Base-by-base conservation (phyloP, 2,888 invertebrate species). In the Drosophila vallismaia region DNA sequence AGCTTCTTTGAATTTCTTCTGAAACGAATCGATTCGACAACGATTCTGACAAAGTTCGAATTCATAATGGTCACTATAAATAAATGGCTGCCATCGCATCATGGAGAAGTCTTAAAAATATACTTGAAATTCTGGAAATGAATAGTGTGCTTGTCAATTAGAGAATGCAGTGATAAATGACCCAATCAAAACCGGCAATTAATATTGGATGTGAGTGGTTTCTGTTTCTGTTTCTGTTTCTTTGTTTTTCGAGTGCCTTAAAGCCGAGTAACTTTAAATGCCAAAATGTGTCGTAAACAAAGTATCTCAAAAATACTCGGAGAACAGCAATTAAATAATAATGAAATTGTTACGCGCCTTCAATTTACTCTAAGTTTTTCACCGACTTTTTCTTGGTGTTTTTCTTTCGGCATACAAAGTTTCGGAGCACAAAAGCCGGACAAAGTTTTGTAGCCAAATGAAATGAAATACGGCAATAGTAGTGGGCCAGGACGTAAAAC, bases 11-110 rank as follows among this genome's bases (percentile, higher is more conserved):
- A 46, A 52, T 38, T 38, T 52, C 33, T 10, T 6, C 26, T 40
- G 38, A 62, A 72, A 38, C 38, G 48, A 63, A 71, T 67, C 64
- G 56, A 75, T 63, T 68, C 74, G 60, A 85, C 71, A 79, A 77
- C 73, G 75, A 63, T 57, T 28, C 6, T 6, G 28, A 28, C 51
- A 49, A 50, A 54, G 57, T 52, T 42, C 12, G 19, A 50, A 51
- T 38, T 58, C 55, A 54, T 60, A 77, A 67, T 55, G 56, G 48
- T 55, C 52, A 52, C 58, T 56, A 71, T 71, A 71, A 66, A 67
- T 53, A 81, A 66, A 51, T 60, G 69, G 51, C 54, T 76, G 56
- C 74, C 68, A 59, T 59, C 71, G 71, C 67, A 59, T 33, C 52
- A 44, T 24, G 38, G 38, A 54, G 6, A 14, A 42, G 46, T 66